These are phyloP conservation scores for Auanema sp. DNA, from an alignment of 2,888 invertebrate species.

Conservation along the genomic window DNA sequence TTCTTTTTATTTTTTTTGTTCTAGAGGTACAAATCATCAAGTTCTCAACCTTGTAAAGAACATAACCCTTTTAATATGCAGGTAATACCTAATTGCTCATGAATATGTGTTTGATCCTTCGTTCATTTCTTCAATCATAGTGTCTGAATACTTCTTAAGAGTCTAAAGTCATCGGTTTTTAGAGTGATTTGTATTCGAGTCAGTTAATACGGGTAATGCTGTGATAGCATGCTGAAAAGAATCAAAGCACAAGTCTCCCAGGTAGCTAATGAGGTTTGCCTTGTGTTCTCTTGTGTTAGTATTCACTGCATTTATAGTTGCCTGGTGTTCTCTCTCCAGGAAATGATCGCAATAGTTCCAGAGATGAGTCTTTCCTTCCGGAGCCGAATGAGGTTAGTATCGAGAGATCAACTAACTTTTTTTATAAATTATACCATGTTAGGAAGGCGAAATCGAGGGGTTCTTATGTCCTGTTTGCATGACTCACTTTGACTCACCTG, in stretches of 20 bases:
- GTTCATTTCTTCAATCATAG: too few relatives aligned
- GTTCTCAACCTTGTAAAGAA: too few relatives aligned
- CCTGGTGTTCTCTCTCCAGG: conserved; percentile 29
- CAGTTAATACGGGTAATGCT: neutral
- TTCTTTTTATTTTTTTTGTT: too few relatives aligned
- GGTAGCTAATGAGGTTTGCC: conserved; percentile 41
- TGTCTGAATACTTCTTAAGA: too few relatives aligned
- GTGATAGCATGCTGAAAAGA: conserved; percentile 36
- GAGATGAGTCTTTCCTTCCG: conserved; percentile 16
- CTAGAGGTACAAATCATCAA: too few relatives aligned
- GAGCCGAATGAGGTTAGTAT: conserved; percentile 11
- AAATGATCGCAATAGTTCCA: conserved; percentile 14
- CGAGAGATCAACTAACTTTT: neutral
- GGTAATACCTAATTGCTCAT: too few relatives aligned
- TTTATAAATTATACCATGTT: neutral
- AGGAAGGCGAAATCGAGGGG: conserved; percentile 62
- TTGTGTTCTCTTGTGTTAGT: neutral
- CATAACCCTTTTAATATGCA: too few relatives aligned
- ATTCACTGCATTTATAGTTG: conserved; percentile 22
- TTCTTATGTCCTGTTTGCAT: conserved; percentile 67
- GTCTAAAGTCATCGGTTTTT: neutral
- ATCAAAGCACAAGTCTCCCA: conserved; percentile 46
- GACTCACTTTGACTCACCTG: conserved; percentile 36
- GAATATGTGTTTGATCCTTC: too few relatives aligned
- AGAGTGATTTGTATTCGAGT: neutral